These are phyloP conservation scores for Coreius guichenoti DNA, from an alignment of 2,797 vertebrate species.

Conservation along the genomic window DNA sequence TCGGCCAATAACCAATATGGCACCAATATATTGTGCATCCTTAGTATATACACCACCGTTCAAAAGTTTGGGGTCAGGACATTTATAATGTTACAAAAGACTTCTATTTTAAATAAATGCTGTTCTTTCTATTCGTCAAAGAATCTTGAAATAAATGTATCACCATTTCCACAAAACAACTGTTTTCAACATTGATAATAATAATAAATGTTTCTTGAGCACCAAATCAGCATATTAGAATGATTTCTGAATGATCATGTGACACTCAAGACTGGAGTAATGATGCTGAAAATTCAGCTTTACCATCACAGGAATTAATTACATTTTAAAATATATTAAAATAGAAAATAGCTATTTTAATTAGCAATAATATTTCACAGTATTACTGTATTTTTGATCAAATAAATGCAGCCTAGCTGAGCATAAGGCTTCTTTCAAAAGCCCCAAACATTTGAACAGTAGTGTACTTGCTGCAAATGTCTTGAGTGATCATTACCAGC, in stretches of 20 bases:
- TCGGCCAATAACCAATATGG: too few species aligned
- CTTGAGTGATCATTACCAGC: slow-evolving; percentile 80
- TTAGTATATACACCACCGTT: background rate
- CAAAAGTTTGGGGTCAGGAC: background rate
- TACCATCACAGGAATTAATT: background rate
- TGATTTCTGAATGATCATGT: background rate
- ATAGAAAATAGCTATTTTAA: background rate
- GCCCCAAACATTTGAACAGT: background rate
- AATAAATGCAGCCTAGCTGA: background rate
- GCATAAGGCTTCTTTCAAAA: background rate
- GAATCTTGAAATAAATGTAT: background rate
- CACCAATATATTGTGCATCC: too few species aligned
- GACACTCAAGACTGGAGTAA: background rate
- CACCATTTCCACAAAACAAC: background rate
- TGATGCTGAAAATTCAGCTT: background rate
- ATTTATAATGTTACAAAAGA: too few species aligned
- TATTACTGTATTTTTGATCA: background rate
- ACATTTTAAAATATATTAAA: background rate
- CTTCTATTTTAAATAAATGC: too few species aligned
- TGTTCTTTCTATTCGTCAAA: too few species aligned
- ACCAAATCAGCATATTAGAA: background rate
- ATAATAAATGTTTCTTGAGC: background rate
- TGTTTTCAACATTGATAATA: background rate
- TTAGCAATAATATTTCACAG: background rate
- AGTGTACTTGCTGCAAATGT: background rate